Conservation (phyloP, 2,113 vertebrate genomes). For the Psettodes erumei region DNA sequence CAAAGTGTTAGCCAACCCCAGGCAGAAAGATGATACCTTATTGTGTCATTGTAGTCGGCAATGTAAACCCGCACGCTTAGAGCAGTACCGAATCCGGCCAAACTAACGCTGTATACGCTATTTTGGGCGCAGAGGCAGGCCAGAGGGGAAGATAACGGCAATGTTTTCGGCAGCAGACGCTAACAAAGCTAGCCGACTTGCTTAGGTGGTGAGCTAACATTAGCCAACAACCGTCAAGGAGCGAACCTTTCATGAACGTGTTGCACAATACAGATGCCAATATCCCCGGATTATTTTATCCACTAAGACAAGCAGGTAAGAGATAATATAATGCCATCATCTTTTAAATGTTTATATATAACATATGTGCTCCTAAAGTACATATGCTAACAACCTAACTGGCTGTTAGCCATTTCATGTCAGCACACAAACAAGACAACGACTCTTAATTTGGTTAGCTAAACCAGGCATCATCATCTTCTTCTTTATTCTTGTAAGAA, state of each 20-base stretch:
- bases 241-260: constrained; percentile 32
- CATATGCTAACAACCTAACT: constrained; percentile 50
- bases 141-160: constrained; percentile 28
- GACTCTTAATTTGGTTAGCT: not conserved
- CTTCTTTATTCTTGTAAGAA: not conserved
- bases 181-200: constrained; percentile 64
- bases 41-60: constrained; percentile 19
- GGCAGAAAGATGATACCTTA: constrained; percentile 51
- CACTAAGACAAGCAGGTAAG: constrained; percentile 10
- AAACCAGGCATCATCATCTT: not conserved
- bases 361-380: constrained; percentile 7
- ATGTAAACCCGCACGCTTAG: constrained; percentile 10
- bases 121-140: constrained; percentile 1
- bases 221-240: constrained; percentile 55
- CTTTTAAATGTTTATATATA: not conserved
- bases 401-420: constrained; percentile 27
- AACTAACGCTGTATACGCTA: not conserved
- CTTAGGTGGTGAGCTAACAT: constrained; percentile 59
- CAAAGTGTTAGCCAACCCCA: constrained; percentile 71
- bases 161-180: constrained; percentile 62
- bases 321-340: not conserved
- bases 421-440: constrained; percentile 34
- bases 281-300: not conserved
- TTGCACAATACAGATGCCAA: constrained; percentile 1
- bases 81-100: not conserved